A percentile compares a stretch with the other conserved stretches of the same genome.
phyloP scores from a whole-genome alignment of 2,797 vertebrate species.

The Macrochelys suwanniensis region DNA sequence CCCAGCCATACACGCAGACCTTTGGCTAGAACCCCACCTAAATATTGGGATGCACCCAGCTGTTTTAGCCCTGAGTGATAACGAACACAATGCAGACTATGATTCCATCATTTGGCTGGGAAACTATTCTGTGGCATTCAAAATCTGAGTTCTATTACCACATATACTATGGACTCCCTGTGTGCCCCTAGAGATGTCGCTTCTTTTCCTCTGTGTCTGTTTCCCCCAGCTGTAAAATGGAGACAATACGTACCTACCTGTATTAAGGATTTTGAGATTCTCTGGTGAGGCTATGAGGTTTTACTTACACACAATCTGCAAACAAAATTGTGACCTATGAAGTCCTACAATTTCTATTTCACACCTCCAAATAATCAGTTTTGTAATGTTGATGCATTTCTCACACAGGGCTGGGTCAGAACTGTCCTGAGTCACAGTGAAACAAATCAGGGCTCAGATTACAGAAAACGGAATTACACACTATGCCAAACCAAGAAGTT shows the following conservation, averaged over 20 bases:
- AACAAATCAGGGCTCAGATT: constrained; percentile 43
- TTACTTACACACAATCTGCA: rapidly evolving
- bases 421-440: background rate
- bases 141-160: background rate
- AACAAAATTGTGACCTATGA: background rate
- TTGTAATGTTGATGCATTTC: background rate
- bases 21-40: background rate
- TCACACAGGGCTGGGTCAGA: background rate
- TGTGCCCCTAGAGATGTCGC: rapidly evolving
- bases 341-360: background rate
- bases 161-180: background rate
- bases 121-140: background rate
- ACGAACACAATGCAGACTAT: background rate
- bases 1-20: background rate
- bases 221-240: background rate
- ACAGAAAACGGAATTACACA: constrained; percentile 22
- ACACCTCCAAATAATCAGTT: rapidly evolving
- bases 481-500: background rate
- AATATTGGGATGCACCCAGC: background rate
- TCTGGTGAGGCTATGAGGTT: rapidly evolving
- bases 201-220: rapidly evolving
- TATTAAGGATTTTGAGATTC: rapidly evolving
- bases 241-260: background rate
- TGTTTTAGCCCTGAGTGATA: background rate
- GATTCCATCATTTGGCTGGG: background rate